Evolutionary conservation across 1,140 invertebrate genomes (phyloP), one percentile per base, ranked within the genome.

Genomic region (Platyscapa corneri): DNA sequence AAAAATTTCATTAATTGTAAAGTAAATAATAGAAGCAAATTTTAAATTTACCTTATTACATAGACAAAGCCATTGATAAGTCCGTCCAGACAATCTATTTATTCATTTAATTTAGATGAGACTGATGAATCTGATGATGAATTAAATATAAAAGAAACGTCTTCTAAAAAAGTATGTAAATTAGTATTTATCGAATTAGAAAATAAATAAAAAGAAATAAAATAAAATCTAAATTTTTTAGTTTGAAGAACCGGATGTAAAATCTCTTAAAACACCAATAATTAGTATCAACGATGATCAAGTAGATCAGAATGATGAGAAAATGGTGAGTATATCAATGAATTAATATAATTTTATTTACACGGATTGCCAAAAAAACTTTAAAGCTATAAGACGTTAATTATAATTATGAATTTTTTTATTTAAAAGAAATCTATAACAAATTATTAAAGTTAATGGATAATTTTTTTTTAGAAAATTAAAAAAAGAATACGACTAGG

Each of bases 41-140:
- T 30, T 83, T 0, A 30, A 16, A 77, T 39, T 32, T 32, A 46
- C 27, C 39, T 42, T 64, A 53, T 83, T 84, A 42, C 79, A 53
- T 32, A 84, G 83, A 20, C 10, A 23, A 60, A 60, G 30, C n/a
- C 0, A 42, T 16, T n/a, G 3, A 82, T 7, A 18, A 77, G 42
- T 53, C 49, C 75, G 42, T 16, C 60, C 3, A 72, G 37, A 8
- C 53, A 82, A 53, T 60, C n/a, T 32, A 30, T 65, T 72, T 72
- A 76, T 76, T 64, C 39, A 18, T 78, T 67, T 39, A 12, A 85
- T 64, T 74, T 79, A 30, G 53, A 70, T 56, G 64, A 76, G 60
- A 78, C 83, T 30, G 84, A 81, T 56, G 67, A 75, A 34, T 84
- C 83, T 16, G 83, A 84, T 14, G 83, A 84, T 67, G 83, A 84